Conservation (phyloP, 2,888 invertebrate species). For the Chalcosyrphus nemorum region DNA sequence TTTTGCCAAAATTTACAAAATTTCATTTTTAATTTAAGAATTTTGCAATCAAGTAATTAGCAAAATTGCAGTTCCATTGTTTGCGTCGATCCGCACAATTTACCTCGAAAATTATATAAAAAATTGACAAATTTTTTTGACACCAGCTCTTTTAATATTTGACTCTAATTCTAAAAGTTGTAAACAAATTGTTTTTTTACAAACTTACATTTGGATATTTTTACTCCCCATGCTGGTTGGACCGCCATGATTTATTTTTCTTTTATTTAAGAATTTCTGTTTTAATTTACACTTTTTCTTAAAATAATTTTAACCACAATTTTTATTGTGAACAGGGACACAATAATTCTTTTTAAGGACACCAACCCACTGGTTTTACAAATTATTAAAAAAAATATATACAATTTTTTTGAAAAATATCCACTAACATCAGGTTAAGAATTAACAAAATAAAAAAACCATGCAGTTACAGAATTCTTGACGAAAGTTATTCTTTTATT, state of each 20-base stretch:
- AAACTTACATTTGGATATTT: conserved; percentile 80
- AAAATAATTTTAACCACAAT: not conserved
- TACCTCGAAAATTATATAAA: not conserved
- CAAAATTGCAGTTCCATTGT: not conserved
- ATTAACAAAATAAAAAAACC: not conserved
- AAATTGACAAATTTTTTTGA: not conserved
- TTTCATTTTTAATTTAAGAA: no score
- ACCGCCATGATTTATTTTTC: conserved; percentile 77
- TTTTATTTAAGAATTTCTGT: conserved; percentile 42
- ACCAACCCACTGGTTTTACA: not conserved
- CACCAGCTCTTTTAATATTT: no score
- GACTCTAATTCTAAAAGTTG: not conserved
- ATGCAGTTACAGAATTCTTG: not conserved
- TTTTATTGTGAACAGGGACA: not conserved
- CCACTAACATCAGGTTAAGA: conserved; percentile 18
- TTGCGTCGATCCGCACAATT: conserved; percentile 13
- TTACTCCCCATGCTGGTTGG: conserved; percentile 80
- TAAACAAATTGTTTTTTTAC: not conserved
- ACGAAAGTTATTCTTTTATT: conserved; percentile 27
- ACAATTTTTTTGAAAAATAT: no score
- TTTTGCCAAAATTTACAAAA: not conserved
- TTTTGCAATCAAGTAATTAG: conserved; percentile 5
- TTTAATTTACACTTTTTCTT: not conserved
- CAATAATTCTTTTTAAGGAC: conserved; percentile 7
- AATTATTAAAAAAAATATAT: not conserved